Percentiles rank a stretch among this genome's conserved stretches.
phyloP scores from a whole-genome alignment of 2,888 invertebrate species.

The Clanis bilineata region DNA sequence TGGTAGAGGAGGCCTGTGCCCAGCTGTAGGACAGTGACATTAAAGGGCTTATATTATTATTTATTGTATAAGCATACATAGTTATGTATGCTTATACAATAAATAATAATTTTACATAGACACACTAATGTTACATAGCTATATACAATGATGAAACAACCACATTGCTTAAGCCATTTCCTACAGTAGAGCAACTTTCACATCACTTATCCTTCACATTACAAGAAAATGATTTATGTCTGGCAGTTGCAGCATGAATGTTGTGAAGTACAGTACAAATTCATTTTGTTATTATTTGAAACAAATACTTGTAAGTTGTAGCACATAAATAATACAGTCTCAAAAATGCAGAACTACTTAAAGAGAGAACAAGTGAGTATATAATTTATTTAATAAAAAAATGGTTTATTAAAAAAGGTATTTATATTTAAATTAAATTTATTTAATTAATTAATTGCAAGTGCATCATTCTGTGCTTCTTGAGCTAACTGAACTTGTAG shows the following conservation, averaged over 20 bases:
- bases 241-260: neutral
- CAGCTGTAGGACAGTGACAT: too few species aligned
- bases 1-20: too few species aligned
- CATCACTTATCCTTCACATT: constrained; percentile 5
- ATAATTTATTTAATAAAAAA: neutral
- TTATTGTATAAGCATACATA: too few species aligned
- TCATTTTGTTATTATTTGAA: neutral
- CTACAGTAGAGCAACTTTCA: constrained; percentile 13
- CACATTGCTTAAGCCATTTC: constrained; percentile 20
- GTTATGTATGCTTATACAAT: too few species aligned
- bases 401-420: neutral
- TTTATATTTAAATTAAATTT: constrained; percentile 12
- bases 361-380: neutral
- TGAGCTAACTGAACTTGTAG: constrained; percentile 95
- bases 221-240: neutral
- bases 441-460: constrained; percentile 83
- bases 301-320: neutral
- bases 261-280: neutral
- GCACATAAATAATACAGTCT: neutral
- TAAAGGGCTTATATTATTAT: too few species aligned
- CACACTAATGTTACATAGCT: too few species aligned
- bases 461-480: constrained; percentile 92
- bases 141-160: constrained; percentile 1
- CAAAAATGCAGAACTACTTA: constrained; percentile 16
- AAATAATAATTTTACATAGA: too few species aligned